Conservation (phyloP, 2,113 vertebrate species). For the Prunella fulvescens region DNA sequence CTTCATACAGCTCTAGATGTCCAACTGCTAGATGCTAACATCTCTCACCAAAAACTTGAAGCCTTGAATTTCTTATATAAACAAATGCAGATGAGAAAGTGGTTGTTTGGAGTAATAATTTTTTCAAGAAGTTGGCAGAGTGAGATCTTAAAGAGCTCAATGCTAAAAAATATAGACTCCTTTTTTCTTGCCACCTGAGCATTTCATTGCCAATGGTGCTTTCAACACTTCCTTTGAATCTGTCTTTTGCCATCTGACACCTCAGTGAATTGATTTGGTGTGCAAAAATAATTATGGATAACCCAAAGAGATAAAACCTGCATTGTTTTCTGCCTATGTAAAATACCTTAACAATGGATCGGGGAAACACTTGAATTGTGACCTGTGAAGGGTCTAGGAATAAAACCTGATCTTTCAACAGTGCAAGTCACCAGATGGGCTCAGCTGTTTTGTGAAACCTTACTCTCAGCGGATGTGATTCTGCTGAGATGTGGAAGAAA, state of each 20-base stretch:
- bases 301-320: not conserved
- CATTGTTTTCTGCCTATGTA: not conserved
- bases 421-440: not conserved
- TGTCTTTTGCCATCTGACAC: not conserved
- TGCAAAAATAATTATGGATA: not conserved
- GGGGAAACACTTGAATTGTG: not conserved
- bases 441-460: constrained; percentile 24
- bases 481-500: not conserved
- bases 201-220: not conserved
- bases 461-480: not conserved
- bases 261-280: not conserved
- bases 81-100: not conserved
- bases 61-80: not conserved
- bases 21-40: not conserved
- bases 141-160: not conserved
- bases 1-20: not conserved
- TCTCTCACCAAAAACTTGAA: not conserved
- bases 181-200: not conserved
- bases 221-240: not conserved
- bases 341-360: not conserved
- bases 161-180: not conserved
- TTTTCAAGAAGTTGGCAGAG: not conserved
- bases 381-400: not conserved
- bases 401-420: not conserved
- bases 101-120: not conserved